Base-by-base conservation (phyloP, 1,140 invertebrate genomes). In the Megalopta genalis region DNA sequence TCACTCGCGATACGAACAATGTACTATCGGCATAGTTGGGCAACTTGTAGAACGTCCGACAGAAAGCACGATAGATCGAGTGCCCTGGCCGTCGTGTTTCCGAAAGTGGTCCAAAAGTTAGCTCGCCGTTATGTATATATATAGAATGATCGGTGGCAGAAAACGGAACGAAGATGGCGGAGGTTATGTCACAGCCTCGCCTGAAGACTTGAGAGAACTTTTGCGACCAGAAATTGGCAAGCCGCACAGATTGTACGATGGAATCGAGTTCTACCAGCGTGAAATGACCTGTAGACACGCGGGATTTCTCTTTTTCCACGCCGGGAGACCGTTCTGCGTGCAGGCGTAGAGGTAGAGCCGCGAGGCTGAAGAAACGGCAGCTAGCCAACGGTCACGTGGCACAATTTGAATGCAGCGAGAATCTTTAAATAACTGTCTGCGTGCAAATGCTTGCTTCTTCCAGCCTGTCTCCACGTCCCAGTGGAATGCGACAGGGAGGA, bases 381-480 rank as follows among this genome's bases (percentile, higher is more conserved):
- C 68, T 62, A 80, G 73, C 78, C 79, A 77, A 57, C 73, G 71
- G 57, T 87, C 67, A 83, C 73, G 77, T 81, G 81, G 75, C 75
- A 83, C 62, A 77, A 80, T 84, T 80, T 75, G 72, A 83, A 83
- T 87, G 85, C 83, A 83, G 62, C 57, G 72, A 74, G 69, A 77
- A 86, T 84, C 86, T 88, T 88, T 86, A 87, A 87, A 84, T 87
- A 87, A 79, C 83, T 76, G 49, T 82, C 83, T 83, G 39, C 59
- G 27, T 67, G 46, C 32, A 16, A 82, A 77, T 63, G 32, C 37
- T 86, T 59, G 68, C 16, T 39, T 70, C 49, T 82, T 64, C 71
- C 67, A 70, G 25, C 18, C 67, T 68, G 25, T 60, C 66, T 59
- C 49, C 70, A n/a, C 66, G 79, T 83, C 10, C 62, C 54, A 18